A percentile compares a stretch with the other conserved stretches of the same genome.
Conservation (phyloP, 2,888 invertebrate genomes). For the Halictus ligatus region DNA sequence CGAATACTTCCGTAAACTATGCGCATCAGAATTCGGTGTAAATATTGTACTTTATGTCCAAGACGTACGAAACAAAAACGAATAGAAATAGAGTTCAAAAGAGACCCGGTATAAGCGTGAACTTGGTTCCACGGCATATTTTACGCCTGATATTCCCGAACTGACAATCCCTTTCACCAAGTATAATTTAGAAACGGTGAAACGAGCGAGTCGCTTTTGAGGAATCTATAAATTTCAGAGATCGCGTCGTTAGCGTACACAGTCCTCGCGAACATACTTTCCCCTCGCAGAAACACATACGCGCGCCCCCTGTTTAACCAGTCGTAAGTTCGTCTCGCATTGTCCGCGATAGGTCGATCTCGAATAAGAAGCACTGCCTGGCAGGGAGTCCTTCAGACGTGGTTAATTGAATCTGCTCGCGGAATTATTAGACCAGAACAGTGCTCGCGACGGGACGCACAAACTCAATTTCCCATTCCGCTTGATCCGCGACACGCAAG, state of each 20-base stretch:
- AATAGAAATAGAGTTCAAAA: not conserved
- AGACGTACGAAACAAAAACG: not conserved
- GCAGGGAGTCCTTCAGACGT: not conserved
- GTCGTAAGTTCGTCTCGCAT: not conserved
- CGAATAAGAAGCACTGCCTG: conserved; percentile 27
- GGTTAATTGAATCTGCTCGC: conserved; percentile 22
- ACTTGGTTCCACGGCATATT: not conserved
- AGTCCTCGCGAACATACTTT: not conserved
- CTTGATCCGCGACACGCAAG: conserved; percentile 27
- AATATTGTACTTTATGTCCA: not conserved
- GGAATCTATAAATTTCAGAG: conserved; percentile 31
- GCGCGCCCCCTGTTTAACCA: not conserved
- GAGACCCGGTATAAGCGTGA: not conserved
- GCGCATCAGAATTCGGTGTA: not conserved
- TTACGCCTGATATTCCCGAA: not conserved
- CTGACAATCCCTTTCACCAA: conserved; percentile 18
- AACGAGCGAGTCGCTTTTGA: conserved; percentile 6
- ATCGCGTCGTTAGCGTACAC: not conserved
- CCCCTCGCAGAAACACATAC: not conserved
- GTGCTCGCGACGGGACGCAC: conserved; percentile 10
- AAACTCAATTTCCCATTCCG: conserved; percentile 45
- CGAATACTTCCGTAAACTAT: not conserved
- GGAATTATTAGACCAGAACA: conserved; percentile 34
- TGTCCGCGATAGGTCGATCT: not conserved
- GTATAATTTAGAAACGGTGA: conserved; percentile 9